A percentile compares a stretch with the other conserved stretches of the same genome.
phyloP scores from a whole-genome alignment of 2,797 vertebrate genomes.

The Somateria mollissima region DNA sequence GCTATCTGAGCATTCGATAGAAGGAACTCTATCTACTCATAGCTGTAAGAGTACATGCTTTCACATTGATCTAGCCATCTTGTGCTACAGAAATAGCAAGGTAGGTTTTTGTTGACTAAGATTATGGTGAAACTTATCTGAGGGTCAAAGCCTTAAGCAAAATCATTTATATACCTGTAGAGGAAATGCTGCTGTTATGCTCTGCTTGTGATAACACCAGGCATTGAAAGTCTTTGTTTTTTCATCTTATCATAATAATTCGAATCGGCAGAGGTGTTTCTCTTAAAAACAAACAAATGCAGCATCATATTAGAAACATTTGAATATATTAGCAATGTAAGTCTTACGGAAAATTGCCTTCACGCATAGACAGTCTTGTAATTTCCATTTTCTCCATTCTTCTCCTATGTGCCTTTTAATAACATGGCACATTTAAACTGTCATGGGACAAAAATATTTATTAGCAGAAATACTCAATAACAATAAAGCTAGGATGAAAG shows the following conservation, averaged over 20 bases:
- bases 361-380: constrained; percentile 13
- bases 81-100: background rate
- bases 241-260: constrained; percentile 10
- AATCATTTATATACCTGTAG: background rate
- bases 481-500: background rate
- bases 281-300: background rate
- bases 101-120: background rate
- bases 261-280: background rate
- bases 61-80: background rate
- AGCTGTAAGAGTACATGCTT: background rate
- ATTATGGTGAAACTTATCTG: background rate
- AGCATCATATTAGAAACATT: constrained; percentile 13
- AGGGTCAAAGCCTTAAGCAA: background rate
- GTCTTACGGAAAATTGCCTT: constrained; percentile 51
- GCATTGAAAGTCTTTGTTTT: constrained; percentile 11
- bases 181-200: background rate
- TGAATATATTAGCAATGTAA: constrained; percentile 24
- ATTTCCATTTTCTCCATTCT: constrained; percentile 22
- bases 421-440: constrained; percentile 40
- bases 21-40: background rate
- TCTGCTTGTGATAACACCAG: background rate
- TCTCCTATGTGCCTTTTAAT: constrained; percentile 14
- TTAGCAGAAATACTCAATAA: background rate
- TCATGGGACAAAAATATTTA: constrained; percentile 14
- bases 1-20: background rate